A percentile compares a stretch with the other conserved stretches of the same genome.
phyloP scores from a whole-genome alignment of 2,113 vertebrate genomes.

The Tupaia chinensis region DNA sequence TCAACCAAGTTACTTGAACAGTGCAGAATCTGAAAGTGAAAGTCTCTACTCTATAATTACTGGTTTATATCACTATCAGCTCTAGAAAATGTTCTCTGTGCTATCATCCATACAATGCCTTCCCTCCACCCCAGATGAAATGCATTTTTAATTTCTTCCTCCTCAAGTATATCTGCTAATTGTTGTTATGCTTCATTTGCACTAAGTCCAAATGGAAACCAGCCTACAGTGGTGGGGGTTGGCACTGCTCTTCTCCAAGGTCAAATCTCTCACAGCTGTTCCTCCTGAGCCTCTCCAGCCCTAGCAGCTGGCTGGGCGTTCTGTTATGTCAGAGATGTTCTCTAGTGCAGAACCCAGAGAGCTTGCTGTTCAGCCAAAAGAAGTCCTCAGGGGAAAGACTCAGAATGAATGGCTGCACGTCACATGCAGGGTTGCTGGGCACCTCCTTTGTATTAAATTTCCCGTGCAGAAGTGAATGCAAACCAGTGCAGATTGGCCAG shows the following conservation, averaged over 20 bases:
- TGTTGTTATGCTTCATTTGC: constrained; percentile 62
- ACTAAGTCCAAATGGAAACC: constrained; percentile 63
- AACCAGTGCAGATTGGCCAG: not conserved
- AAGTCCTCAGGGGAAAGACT: constrained; percentile 64
- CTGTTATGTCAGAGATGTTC: constrained; percentile 82
- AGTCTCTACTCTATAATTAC: not conserved
- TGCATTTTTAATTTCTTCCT: not conserved
- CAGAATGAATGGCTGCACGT: not conserved
- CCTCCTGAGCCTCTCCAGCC: constrained; percentile 75
- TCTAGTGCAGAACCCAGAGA: constrained; percentile 64
- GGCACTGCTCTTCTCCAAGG: constrained; percentile 33
- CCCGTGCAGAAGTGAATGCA: not conserved
- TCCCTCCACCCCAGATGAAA: not conserved
- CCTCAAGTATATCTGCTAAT: constrained; percentile 33
- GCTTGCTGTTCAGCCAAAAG: constrained; percentile 84
- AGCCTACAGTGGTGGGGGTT: constrained; percentile 58
- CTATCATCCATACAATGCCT: not conserved
- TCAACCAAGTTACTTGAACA: not conserved
- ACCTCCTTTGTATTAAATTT: not conserved
- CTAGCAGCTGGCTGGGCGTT: constrained; percentile 84
- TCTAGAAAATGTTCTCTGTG: not conserved
- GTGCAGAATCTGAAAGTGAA: not conserved
- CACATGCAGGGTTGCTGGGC: not conserved
- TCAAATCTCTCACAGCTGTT: constrained; percentile 82
- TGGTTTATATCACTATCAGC: not conserved